phyloP scores from a whole-genome alignment of 2,888 invertebrate genomes.

The Dryobotodes eremita region DNA sequence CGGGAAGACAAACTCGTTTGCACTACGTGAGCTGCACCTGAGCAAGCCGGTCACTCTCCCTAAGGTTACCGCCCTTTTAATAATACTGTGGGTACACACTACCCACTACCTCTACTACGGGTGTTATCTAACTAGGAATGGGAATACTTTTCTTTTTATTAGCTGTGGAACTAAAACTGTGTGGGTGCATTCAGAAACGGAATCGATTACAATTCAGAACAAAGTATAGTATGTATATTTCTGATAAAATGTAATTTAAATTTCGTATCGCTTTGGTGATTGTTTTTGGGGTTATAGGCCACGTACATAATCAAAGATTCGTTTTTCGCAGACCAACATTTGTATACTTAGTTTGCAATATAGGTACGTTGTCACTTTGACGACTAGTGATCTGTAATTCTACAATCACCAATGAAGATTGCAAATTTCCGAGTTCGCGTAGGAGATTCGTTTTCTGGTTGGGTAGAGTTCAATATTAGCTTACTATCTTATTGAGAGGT shows the following conservation, averaged over 20 bases:
- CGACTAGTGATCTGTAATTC: neutral
- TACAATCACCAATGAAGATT: neutral
- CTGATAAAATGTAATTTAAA: too few species aligned
- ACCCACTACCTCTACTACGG: neutral
- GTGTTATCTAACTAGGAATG: neutral
- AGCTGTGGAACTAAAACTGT: neutral
- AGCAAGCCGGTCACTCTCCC: slow-evolving; percentile 53
- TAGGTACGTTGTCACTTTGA: neutral
- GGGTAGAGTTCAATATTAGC: neutral
- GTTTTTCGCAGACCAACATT: neutral
- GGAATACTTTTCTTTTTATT: slow-evolving; percentile 36
- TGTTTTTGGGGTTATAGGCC: neutral
- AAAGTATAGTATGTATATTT: neutral
- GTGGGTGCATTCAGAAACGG: neutral
- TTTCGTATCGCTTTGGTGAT: neutral
- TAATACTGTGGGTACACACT: neutral
- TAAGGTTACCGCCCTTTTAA: slow-evolving; percentile 69
- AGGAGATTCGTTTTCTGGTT: too few species aligned
- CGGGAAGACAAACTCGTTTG: slow-evolving; percentile 65
- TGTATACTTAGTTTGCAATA: neutral
- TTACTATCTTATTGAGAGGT: neutral
- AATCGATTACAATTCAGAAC: neutral
- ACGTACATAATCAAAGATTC: neutral
- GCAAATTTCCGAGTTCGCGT: neutral
- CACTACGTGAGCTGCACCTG: slow-evolving; percentile 31